phyloP scores from a whole-genome alignment of 2,113 vertebrate species.

The Anarhynchus alexandrinus region DNA sequence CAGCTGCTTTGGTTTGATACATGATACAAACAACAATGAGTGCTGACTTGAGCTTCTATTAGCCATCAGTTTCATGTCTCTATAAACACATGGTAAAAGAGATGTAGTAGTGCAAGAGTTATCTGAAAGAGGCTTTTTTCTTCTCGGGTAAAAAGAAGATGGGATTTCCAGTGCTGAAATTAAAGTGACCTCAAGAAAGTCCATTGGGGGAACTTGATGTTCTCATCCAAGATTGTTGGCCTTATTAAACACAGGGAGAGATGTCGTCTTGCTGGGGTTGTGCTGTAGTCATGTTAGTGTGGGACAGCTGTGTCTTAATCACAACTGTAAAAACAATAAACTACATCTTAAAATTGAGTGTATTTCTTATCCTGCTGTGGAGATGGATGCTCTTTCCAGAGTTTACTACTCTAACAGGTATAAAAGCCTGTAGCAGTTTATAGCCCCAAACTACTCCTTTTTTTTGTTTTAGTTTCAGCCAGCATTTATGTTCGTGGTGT shows the following conservation, averaged over 20 bases:
- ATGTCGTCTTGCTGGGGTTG: not conserved
- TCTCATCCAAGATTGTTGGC: not conserved
- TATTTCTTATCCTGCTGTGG: not conserved
- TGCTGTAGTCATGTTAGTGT: not conserved
- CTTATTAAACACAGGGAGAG: not conserved
- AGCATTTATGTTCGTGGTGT: not conserved
- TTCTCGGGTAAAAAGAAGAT: not conserved
- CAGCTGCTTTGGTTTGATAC: not conserved
- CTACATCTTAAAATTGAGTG: not conserved
- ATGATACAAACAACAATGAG: not conserved
- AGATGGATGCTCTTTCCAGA: not conserved
- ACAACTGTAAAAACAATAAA: not conserved
- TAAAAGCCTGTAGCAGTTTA: not conserved
- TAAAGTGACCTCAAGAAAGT: not conserved
- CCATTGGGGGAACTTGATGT: not conserved
- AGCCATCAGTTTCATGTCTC: not conserved
- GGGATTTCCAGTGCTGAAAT: not conserved
- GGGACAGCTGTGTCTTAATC: not conserved
- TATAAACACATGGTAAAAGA: not conserved
- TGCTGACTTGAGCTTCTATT: not conserved
- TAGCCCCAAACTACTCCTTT: not conserved
- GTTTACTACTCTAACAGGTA: not conserved
- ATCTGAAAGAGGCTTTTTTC: not conserved
- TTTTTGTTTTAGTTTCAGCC: not conserved
- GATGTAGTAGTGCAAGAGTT: not conserved